A percentile compares a stretch with the other conserved stretches of the same genome.
Conservation (phyloP, 2,113 vertebrate genomes). For the Zapornia atra region DNA sequence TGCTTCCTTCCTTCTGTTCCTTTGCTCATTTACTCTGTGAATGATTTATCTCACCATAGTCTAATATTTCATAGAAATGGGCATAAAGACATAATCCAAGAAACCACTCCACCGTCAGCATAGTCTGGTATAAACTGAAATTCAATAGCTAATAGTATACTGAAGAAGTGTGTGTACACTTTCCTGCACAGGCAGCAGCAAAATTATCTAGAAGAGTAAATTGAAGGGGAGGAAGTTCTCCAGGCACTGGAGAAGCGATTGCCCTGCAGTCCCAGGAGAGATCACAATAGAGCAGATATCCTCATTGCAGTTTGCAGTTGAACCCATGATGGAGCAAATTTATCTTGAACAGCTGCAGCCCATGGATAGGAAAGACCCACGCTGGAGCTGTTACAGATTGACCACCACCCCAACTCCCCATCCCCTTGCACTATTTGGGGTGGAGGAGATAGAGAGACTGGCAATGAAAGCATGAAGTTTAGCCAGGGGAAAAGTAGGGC, state of each 20-base stretch:
- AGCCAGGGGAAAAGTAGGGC: neutral
- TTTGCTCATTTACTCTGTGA: neutral
- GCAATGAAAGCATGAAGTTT: neutral
- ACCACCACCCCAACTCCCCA: neutral
- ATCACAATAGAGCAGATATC: neutral
- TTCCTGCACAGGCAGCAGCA: neutral
- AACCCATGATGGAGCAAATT: neutral
- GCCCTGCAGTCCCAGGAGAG: neutral
- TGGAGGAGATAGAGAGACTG: fast-evolving
- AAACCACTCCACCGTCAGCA: neutral
- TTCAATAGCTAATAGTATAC: neutral
- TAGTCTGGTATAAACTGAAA: neutral
- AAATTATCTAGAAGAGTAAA: neutral
- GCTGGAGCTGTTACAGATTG: neutral
- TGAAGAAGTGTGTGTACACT: neutral
- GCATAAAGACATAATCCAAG: neutral
- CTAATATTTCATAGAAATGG: neutral
- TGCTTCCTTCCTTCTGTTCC: neutral
- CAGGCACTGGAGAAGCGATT: neutral
- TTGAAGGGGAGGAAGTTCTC: neutral
- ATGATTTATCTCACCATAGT: neutral
- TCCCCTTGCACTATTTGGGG: neutral
- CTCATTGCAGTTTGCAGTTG: neutral
- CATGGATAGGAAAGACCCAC: neutral
- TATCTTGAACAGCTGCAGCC: neutral